Evolutionary conservation across 2,797 vertebrate genomes (phyloP).

Genomic region (Okamejei kenojei): DNA sequence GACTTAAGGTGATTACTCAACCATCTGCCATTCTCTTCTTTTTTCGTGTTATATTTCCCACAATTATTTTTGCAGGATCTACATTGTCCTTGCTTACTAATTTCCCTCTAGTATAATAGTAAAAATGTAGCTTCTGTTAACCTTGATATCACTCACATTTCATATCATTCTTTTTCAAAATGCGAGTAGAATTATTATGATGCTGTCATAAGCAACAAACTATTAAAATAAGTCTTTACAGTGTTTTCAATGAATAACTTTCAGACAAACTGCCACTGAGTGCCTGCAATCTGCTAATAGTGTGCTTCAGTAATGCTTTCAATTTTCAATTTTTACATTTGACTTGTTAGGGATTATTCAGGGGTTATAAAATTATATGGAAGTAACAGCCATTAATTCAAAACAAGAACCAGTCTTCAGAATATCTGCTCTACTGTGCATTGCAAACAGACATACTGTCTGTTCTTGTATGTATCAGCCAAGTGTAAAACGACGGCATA

Average conservation of each 20-base stretch:
- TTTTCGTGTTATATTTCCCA: not conserved
- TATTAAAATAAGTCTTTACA: not conserved
- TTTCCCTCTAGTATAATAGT: not conserved
- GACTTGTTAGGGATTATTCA: not conserved
- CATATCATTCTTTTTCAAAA: too few species aligned
- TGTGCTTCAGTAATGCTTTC: not conserved
- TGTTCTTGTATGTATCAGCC: too few species aligned
- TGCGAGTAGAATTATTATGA: not conserved
- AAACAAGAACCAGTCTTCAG: too few species aligned
- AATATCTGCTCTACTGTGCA: too few species aligned
- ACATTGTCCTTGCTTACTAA: not conserved
- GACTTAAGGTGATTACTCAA: not conserved
- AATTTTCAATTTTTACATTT: slow-evolving; percentile 9
- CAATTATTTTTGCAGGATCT: not conserved
- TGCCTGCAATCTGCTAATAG: not conserved
- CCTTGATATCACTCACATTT: not conserved
- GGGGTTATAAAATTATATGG: too few species aligned
- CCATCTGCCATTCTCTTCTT: not conserved
- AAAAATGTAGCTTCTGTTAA: not conserved
- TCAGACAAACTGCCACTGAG: not conserved
- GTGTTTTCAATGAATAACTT: not conserved
- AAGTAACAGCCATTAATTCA: too few species aligned
- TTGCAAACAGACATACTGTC: too few species aligned
- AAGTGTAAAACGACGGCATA: too few species aligned
- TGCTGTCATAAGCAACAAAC: not conserved